These are phyloP conservation scores for Eleutherodactylus coqui DNA, from an alignment of 2,797 vertebrate species.

Conservation along the genomic window DNA sequence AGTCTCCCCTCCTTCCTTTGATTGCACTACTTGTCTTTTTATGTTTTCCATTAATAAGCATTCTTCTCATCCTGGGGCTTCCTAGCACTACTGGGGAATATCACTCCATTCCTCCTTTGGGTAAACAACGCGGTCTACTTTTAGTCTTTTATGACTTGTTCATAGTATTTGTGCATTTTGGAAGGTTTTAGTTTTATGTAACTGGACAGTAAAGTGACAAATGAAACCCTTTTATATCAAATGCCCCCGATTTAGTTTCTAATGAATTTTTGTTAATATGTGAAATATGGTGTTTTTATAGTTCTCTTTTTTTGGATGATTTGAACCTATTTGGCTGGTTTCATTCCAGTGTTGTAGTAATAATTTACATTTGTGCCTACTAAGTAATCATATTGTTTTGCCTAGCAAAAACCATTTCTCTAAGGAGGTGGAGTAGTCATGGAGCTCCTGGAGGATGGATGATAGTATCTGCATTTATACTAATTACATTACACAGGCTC, in stretches of 20 bases:
- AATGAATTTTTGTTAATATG: not conserved
- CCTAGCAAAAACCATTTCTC: not conserved
- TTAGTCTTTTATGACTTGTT: not conserved
- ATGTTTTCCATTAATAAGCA: not conserved
- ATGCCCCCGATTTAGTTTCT: not conserved
- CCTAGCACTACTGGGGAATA: slow-evolving; percentile 12
- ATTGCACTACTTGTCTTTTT: slow-evolving; percentile 36
- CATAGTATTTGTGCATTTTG: not conserved
- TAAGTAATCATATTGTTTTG: not conserved
- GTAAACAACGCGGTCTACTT: not conserved
- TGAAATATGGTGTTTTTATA: not conserved
- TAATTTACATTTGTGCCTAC: not conserved
- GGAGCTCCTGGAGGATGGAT: not conserved
- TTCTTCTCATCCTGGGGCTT: not conserved
- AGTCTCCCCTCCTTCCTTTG: not conserved
- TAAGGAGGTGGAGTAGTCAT: not conserved
- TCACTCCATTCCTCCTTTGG: slow-evolving; percentile 17
- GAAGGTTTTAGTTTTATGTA: not conserved
- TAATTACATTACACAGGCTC: not conserved
- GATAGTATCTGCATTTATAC: not conserved
- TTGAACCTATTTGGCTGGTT: not conserved
- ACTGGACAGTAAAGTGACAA: slow-evolving; percentile 13
- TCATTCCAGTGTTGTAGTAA: not conserved
- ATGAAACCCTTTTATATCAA: not conserved
- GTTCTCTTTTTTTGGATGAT: not conserved